Evolutionary conservation across 2,113 vertebrate species (phyloP).

Genomic region (Bostrychus sinensis): DNA sequence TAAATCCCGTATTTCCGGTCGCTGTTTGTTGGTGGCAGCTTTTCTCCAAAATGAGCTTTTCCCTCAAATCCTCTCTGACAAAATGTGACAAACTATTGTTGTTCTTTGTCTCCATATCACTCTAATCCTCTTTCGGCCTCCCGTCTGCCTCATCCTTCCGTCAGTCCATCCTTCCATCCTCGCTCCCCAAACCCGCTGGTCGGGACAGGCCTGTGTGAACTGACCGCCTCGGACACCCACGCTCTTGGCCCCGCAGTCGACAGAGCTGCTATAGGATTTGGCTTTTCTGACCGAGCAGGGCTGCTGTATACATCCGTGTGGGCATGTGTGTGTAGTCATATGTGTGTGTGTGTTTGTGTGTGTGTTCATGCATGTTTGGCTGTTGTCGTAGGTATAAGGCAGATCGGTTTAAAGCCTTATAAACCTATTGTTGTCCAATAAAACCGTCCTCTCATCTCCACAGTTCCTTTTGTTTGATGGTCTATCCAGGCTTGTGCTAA

Average conservation of each 20-base stretch:
- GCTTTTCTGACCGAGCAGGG: not conserved
- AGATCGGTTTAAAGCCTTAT: slow-evolving; percentile 10
- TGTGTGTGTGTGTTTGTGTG: not conserved
- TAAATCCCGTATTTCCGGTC: slow-evolving; percentile 73
- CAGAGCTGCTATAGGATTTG: not conserved
- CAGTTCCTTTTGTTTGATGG: slow-evolving; percentile 5
- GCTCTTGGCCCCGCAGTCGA: slow-evolving; percentile 3
- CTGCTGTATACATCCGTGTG: not conserved
- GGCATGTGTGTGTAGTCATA: slow-evolving; percentile 5
- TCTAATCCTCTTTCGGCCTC: slow-evolving; percentile 74
- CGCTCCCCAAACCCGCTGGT: slow-evolving; percentile 35
- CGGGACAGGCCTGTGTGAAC: slow-evolving; percentile 57
- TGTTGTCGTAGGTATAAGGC: slow-evolving; percentile 6
- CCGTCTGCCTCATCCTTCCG: slow-evolving; percentile 33
- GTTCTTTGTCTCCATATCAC: slow-evolving; percentile 74
- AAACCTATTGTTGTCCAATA: slow-evolving; percentile 6
- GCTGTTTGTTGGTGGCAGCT: slow-evolving; percentile 74
- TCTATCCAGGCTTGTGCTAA: slow-evolving; percentile 1
- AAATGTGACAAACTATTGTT: slow-evolving; percentile 78
- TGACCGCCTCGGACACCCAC: slow-evolving; percentile 56
- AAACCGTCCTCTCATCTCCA: not conserved
- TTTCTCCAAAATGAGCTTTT: slow-evolving; percentile 74
- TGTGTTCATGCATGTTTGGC: not conserved
- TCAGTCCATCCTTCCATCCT: slow-evolving; percentile 60
- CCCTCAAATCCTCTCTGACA: slow-evolving; percentile 73